Base-by-base conservation (phyloP, 1,140 invertebrate species). In the Paralvinella palmiformis region DNA sequence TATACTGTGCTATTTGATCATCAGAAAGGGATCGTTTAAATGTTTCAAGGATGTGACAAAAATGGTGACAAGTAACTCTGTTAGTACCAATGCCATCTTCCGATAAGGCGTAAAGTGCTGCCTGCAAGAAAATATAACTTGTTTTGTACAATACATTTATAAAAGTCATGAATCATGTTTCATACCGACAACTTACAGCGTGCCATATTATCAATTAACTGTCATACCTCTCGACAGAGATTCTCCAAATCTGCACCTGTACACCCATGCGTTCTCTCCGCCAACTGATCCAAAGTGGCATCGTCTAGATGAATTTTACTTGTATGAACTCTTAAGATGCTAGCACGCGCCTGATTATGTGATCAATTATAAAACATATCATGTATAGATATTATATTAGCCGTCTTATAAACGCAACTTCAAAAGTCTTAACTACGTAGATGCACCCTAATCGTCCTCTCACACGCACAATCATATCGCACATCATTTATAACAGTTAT, bases 161-260 rank as follows among this genome's bases (percentile, higher is more conserved):
- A 24, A 24, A 24, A 13, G n/a, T 41, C n/a, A 41, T 41, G 37
- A 10, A 41, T 41, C 10, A 41, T n/a, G 10, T 13, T 41, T 10
- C 10, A 13, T 41, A 41, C 37, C n/a, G 37, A 10, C 10, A 41
- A 13, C 10, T n/a, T 13, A 13, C 37, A 41, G 13, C n/a, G n/a
- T n/a, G n/a, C 37, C 13, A 15, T 52, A 52, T 29, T 7, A 29
- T 52, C 24, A 20, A 52, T 29, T 29, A 63, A 6, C 24, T 71
- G 68, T 67, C 70, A 71, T 72, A 85, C 85, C 78, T 89, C 88
- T 65, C 86, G 85, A 71, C 88, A 89, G 0, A 91, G 71, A 71
- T 85, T 86, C 62, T 87, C 83, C 44, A 91, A 73, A 75, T 78
- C 76, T 36, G 76, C 76, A 4, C 76, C 76, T 33, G 74, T 75